Base-by-base conservation (phyloP, 2,888 invertebrate genomes). In the Dolomedes plantarius region DNA sequence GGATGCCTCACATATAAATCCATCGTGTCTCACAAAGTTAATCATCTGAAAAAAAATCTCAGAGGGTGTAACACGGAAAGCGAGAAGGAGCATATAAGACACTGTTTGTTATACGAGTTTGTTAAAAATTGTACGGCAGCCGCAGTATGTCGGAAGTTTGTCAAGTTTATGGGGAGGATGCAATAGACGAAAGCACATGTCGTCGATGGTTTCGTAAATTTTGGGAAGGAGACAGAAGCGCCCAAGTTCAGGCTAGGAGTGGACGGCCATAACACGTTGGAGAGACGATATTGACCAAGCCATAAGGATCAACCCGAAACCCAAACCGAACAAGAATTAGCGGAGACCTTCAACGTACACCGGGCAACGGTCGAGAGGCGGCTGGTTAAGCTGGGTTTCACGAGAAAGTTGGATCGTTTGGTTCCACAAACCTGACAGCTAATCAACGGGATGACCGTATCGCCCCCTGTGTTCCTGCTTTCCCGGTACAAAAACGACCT, bases 191-290 rank as follows among this genome's bases (percentile, higher is more conserved):
- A 46, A 50, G 27, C 28, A 41, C 11, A 41, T 71, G 41, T 41
- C 5, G 28, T 71, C 9, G 41, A 41, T 27, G 28, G 41, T 71
- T 71, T 71, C 41, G 39, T 71, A 71, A 27, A 71, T 41, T 71
- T 71, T 39, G 68, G 71, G 46, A 41, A 71, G 64, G 9, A 71
- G 41, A 71, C 41, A 71, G 28, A 23, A 71, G 41, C 46, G 71
- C 46, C 41, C 23, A 41, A 46, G 28, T 71, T 71, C 41, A 71
- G 41, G 41, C 23, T 41, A 71, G 32, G 28, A 71, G 50, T 41
- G 27, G 41, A 71, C 6, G 5, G 9, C 41, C 71, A 71, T 41
- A 71, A 41, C 41, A 71, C 9, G 71, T 27, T 67, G 46, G 39
- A 41, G 11, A 41, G 71, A 41, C 0, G 41, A 41, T 71, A 41